Base-by-base conservation (phyloP, 2,888 invertebrate species). In the Sisyra terminalis region DNA sequence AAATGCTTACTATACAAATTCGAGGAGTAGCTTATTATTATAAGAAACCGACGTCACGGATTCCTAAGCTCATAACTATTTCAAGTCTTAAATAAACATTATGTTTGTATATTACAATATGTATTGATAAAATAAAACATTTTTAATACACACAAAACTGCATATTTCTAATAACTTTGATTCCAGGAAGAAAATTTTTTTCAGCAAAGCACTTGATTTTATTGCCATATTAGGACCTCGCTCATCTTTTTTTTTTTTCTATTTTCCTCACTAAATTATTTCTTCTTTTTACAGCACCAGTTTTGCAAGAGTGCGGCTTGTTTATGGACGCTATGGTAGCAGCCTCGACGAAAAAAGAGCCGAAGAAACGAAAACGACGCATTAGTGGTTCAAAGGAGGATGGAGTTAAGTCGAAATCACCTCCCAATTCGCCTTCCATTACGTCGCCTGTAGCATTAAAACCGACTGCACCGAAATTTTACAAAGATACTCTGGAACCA, bases 281-380 rank as follows among this genome's bases (percentile, higher is more conserved):
- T 32, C 15, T 13, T 51, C 52, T 49, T 48, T 50, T 59, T 71
- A 50, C 71, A 81, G 84, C 83, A 42, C 71, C 75, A 63, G 63
- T 81, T 50, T 63, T 93, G 39, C 79, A 87, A 57, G 94, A 94
- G 60, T 90, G 90, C 56, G 87, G 86, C 54, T 79, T 89, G 64
- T 94, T 94, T 58, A 90, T 90, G 80, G 90, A 92, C 60, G 90
- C 90, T 1, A 65, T 94, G 29, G 73, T 75, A 49, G 82, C 82
- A 4, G 83, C 82, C 2, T 77, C 78, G 1, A 66, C 59, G 64
- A 80, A 69, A 70, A 70, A 85, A 57, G 79, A 83, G 48, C 72
- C 77, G 2, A 76, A 79, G 53, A 90, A 88, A 57, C 70, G 83
- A 45, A 87, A 86, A 61, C 73, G 87, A 36, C 69, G 82, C 35